Evolutionary conservation across 1,140 invertebrate genomes (phyloP).

Genomic region (Zaprionus capensis): DNA sequence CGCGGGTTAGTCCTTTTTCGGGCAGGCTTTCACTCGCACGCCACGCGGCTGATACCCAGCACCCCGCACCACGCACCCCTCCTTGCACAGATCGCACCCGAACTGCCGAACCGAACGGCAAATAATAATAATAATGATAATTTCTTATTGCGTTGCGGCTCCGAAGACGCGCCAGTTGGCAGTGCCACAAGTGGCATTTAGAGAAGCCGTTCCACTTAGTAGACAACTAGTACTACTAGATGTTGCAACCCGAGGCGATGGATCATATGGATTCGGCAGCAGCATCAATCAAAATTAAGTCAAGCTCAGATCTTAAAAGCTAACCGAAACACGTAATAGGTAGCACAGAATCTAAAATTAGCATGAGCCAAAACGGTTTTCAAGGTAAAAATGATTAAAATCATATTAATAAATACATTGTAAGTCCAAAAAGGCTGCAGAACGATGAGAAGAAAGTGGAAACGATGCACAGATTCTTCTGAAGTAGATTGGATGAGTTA

Average conservation of each 20-base stretch:
- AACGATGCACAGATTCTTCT: not conserved
- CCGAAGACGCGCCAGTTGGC: slow-evolving; percentile 63
- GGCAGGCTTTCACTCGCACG: slow-evolving; percentile 77
- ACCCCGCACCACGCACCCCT: slow-evolving; percentile 3
- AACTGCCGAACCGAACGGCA: slow-evolving; percentile 35
- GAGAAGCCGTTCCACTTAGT: slow-evolving; percentile 37
- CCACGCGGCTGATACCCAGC: slow-evolving; percentile 62
- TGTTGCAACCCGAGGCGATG: slow-evolving; percentile 12
- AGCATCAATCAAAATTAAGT: slow-evolving; percentile 75
- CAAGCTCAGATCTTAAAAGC: slow-evolving; percentile 44
- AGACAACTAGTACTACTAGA: slow-evolving; percentile 26
- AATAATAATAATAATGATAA: slow-evolving; percentile 73
- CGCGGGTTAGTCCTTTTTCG: slow-evolving; percentile 51
- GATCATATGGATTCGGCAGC: not conserved
- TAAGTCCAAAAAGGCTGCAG: slow-evolving; percentile 4
- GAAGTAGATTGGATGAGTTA: not conserved
- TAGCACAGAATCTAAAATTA: slow-evolving; percentile 31
- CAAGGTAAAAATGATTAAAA: slow-evolving; percentile 69
- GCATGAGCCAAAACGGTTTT: slow-evolving; percentile 37
- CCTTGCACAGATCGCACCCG: not conserved
- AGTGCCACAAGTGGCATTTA: slow-evolving; percentile 22
- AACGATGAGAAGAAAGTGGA: not conserved
- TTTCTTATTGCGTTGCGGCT: slow-evolving; percentile 65
- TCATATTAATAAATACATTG: slow-evolving; percentile 57
- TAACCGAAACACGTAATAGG: slow-evolving; percentile 28